phyloP scores from a whole-genome alignment of 2,888 invertebrate species.

The Hemicrepidius hirtus region DNA sequence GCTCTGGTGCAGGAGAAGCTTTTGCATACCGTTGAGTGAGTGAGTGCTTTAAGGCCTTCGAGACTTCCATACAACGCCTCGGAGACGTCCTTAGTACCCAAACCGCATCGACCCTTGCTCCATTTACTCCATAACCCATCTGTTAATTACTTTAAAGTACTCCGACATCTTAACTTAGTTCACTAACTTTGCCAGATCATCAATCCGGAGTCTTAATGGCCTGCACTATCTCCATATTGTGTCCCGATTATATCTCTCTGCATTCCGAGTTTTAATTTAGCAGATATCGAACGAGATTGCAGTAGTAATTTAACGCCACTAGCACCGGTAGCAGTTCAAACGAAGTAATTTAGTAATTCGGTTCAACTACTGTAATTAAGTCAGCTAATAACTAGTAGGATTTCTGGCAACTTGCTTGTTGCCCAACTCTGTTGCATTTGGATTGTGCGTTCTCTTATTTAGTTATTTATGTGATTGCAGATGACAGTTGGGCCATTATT shows the following conservation, averaged over 20 bases:
- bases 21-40: conserved; percentile 44
- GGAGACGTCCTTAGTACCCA: conserved; percentile 58
- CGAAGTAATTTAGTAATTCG: conserved; percentile 55
- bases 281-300: conserved; percentile 47
- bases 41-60: conserved; percentile 49
- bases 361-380: conserved; percentile 56
- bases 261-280: conserved; percentile 43
- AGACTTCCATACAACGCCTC: conserved; percentile 49
- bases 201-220: conserved; percentile 53
- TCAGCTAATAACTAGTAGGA: conserved; percentile 55
- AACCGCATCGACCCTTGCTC: conserved; percentile 57
- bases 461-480: conserved; percentile 60
- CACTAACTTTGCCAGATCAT: conserved; percentile 53
- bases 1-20: conserved; percentile 43
- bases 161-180: conserved; percentile 58
- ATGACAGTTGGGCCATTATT: conserved; percentile 60
- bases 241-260: conserved; percentile 41
- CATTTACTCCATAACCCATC: conserved; percentile 61
- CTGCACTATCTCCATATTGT: conserved; percentile 48
- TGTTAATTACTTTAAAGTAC: conserved; percentile 62
- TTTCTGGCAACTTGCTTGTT: conserved; percentile 43
- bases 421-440: conserved; percentile 54
- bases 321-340: conserved; percentile 41
- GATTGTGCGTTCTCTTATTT: conserved; percentile 57
- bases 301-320: conserved; percentile 55